Evolutionary conservation across 2,113 vertebrate species (phyloP).

Genomic region (Fregata magnificens): DNA sequence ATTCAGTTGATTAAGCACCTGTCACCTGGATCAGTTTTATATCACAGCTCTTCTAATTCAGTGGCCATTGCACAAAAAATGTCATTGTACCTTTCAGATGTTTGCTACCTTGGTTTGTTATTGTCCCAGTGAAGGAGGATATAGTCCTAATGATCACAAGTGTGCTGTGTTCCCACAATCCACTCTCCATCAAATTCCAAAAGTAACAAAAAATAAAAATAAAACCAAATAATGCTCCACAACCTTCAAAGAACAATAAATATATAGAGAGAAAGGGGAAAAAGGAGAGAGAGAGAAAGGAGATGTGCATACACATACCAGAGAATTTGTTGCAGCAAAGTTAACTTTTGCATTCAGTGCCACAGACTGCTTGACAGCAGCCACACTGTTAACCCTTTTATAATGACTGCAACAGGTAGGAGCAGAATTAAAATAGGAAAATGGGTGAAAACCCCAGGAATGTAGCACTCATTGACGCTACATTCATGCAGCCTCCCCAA

Average conservation of each 20-base stretch:
- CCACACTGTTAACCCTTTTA: background rate
- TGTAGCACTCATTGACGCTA: background rate
- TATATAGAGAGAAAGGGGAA: background rate
- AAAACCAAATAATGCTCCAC: background rate
- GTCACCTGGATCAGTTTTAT: background rate
- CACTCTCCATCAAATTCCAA: background rate
- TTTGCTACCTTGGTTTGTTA: constrained; percentile 18
- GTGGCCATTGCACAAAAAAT: background rate
- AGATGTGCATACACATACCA: background rate
- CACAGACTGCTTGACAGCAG: background rate
- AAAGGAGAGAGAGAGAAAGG: background rate
- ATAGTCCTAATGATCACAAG: background rate
- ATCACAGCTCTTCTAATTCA: constrained; percentile 26
- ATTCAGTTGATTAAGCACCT: background rate
- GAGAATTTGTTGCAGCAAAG: background rate
- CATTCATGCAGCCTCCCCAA: rapidly evolving
- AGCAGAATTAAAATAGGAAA: background rate
- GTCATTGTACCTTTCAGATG: background rate
- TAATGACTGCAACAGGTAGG: background rate
- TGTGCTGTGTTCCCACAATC: background rate
- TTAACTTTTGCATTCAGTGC: background rate
- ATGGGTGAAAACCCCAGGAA: background rate
- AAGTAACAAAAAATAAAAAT: background rate
- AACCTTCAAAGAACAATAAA: background rate
- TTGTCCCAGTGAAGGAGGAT: background rate